Conservation (phyloP, 2,113 vertebrate genomes). For the Oryzias javanicus region DNA sequence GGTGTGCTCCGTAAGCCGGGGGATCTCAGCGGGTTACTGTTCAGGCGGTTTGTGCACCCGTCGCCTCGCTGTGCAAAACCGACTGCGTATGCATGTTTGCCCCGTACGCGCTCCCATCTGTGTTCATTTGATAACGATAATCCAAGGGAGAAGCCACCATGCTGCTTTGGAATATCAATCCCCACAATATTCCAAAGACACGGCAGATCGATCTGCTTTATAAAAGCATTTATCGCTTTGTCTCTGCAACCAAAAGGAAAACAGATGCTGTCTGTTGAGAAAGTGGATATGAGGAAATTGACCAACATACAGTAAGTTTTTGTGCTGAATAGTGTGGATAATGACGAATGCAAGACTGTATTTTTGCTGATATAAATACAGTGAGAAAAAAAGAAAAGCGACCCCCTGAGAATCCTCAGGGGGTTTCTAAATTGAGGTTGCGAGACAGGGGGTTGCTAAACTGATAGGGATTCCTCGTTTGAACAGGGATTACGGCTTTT, state of each 20-base stretch:
- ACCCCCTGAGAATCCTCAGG: too few relatives aligned
- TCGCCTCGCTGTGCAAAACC: background rate
- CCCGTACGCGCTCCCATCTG: slow-evolving; percentile 13
- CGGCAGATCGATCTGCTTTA: slow-evolving; percentile 28
- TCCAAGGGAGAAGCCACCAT: slow-evolving; percentile 15
- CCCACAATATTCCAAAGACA: slow-evolving; percentile 15
- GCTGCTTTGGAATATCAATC: slow-evolving; percentile 30
- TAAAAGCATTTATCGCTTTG: slow-evolving; percentile 15
- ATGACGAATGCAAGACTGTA: too few relatives aligned
- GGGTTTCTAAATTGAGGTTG: too few relatives aligned
- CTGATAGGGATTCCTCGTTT: too few relatives aligned
- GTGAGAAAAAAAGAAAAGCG: too few relatives aligned
- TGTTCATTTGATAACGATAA: slow-evolving; percentile 34
- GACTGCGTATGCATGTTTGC: slow-evolving; percentile 10
- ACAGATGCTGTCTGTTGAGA: too few relatives aligned
- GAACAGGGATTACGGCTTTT: too few relatives aligned
- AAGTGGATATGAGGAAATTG: background rate
- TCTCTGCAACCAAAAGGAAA: background rate
- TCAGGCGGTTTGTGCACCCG: slow-evolving; percentile 11
- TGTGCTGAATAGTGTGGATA: too few relatives aligned
- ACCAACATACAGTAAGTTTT: background rate
- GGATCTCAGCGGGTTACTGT: slow-evolving; percentile 16
- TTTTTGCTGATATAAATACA: too few relatives aligned
- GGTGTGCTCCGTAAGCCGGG: background rate
- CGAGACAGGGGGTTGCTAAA: too few relatives aligned